phyloP scores from a whole-genome alignment of 2,113 vertebrate species.

The Semicossyphus pulcher region DNA sequence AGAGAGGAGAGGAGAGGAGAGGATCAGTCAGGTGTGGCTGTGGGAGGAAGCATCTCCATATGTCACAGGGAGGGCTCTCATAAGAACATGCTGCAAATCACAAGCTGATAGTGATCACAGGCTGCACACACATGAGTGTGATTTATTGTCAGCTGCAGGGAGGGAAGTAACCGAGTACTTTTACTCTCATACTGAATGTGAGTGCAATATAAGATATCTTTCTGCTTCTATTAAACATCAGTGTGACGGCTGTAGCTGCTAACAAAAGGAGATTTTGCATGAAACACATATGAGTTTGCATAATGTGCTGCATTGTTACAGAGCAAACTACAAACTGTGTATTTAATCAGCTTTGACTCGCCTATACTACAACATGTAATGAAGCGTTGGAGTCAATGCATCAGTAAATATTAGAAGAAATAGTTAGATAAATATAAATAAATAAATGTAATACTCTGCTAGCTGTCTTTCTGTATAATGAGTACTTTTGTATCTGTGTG shows the following conservation, averaged over 20 bases:
- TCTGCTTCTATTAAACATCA: neutral
- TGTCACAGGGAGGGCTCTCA: constrained; percentile 62
- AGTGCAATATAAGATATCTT: neutral
- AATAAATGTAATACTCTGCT: too few relatives aligned
- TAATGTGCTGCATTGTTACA: neutral
- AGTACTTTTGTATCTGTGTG: too few relatives aligned
- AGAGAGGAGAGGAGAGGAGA: constrained; percentile 40
- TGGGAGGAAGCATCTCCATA: constrained; percentile 70
- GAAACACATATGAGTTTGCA: neutral
- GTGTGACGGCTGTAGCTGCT: neutral
- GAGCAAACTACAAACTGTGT: neutral
- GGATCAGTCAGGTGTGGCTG: constrained; percentile 71
- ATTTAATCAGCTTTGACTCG: neutral
- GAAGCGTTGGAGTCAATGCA: too few relatives aligned
- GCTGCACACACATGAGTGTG: constrained; percentile 53
- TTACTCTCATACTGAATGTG: constrained; percentile 3
- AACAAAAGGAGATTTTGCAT: neutral
- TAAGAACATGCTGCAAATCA: constrained; percentile 59
- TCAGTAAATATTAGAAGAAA: too few relatives aligned
- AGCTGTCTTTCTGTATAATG: too few relatives aligned
- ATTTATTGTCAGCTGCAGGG: constrained; percentile 50
- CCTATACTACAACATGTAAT: neutral
- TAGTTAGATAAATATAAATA: too few relatives aligned
- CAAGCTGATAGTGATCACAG: constrained; percentile 65
- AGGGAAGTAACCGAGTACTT: constrained; percentile 19